phyloP scores from a whole-genome alignment of 1,140 invertebrate species.

The Drosophila repletoides region DNA sequence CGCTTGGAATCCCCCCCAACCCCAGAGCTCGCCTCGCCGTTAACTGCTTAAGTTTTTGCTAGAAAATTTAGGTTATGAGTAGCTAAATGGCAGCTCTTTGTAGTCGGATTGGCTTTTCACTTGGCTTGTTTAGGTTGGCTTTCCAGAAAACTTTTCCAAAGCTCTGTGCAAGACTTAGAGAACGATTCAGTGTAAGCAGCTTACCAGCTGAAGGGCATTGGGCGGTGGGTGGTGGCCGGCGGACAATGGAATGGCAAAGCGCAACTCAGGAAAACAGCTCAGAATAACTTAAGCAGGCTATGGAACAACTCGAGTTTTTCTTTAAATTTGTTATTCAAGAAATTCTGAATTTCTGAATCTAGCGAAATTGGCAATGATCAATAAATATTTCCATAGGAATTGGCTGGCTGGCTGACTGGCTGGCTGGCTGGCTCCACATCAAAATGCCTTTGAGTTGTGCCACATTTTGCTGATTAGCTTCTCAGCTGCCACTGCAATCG shows the following conservation, averaged over 20 bases:
- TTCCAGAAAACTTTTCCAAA: conserved; percentile 4
- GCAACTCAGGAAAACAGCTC: too few relatives aligned
- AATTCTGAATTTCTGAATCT: too few relatives aligned
- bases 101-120: neutral
- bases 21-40: neutral
- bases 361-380: too few relatives aligned
- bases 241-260: neutral
- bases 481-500: conserved; percentile 54
- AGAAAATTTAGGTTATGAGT: conserved; percentile 75
- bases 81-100: conserved; percentile 71
- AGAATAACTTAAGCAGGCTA: too few relatives aligned
- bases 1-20: neutral
- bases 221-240: conserved; percentile 6
- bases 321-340: too few relatives aligned
- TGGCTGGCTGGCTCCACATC: too few relatives aligned
- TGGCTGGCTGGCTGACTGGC: too few relatives aligned
- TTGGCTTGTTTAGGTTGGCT: conserved; percentile 18
- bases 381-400: too few relatives aligned
- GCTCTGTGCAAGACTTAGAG: neutral
- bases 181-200: conserved; percentile 19
- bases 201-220: conserved; percentile 17
- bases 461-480: conserved; percentile 75
- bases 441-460: too few relatives aligned
- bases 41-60: neutral
- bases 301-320: too few relatives aligned